Conservation (phyloP, 1,140 invertebrate genomes). For the Helicoverpa zea region DNA sequence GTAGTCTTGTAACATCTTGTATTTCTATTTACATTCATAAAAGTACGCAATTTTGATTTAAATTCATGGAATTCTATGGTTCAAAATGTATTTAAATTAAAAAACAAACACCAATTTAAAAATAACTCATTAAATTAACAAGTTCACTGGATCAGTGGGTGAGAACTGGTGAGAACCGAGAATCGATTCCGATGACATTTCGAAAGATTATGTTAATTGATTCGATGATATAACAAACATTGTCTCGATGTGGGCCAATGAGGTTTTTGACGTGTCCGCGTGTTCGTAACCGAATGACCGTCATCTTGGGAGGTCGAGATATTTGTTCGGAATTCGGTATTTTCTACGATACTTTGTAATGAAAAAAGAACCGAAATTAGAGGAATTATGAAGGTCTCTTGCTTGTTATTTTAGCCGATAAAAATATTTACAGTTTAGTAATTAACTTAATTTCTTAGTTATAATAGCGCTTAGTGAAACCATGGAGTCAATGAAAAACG, state of each 20-base stretch:
- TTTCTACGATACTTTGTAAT: not conserved
- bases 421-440: too few species aligned
- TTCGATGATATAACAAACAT: slow-evolving; percentile 54
- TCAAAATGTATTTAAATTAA: not conserved
- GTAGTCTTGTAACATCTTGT: too few species aligned
- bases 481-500: too few species aligned
- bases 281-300: slow-evolving; percentile 50
- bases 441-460: too few species aligned
- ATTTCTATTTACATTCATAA: too few species aligned
- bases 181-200: slow-evolving; percentile 42
- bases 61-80: too few species aligned
- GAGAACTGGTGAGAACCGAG: slow-evolving; percentile 33
- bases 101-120: slow-evolving; percentile 16
- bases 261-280: slow-evolving; percentile 43
- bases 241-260: slow-evolving; percentile 52
- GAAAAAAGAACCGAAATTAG: too few species aligned
- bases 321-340: slow-evolving; percentile 20
- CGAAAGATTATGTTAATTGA: slow-evolving; percentile 55
- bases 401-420: too few species aligned
- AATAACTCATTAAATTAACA: slow-evolving; percentile 10
- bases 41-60: too few species aligned
- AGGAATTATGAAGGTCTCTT: too few species aligned
- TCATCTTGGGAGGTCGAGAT: slow-evolving; percentile 35
- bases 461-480: too few species aligned
- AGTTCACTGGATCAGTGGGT: slow-evolving; percentile 44